Evolutionary conservation across 1,140 invertebrate genomes (phyloP), one percentile per base, ranked within the genome.

Genomic region (Aricia agestis): DNA sequence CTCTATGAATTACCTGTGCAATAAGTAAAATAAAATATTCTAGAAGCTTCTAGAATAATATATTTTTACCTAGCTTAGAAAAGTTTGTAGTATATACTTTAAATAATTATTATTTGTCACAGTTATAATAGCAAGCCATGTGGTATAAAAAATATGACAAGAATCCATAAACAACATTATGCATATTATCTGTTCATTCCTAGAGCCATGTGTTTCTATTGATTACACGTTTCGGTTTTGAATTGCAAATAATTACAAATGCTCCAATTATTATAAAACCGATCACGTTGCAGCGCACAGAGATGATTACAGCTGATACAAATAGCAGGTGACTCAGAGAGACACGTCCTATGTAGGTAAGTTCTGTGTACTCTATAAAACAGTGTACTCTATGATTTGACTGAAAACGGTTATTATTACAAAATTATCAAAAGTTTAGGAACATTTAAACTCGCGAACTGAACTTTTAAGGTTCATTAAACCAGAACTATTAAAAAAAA

Each of bases 161-260:
- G 19, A 58, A 6, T 19, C 17, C 41, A 68, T 36, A 36, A 36
- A 36, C 36, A 36, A 36, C 67, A 57, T 57, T 58, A 18, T 68
- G 25, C 19, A 68, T 68, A 52, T 68, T 36, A 17, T 68, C 42
- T 25, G 5, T 25, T 15, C 0, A 52, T 52, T 52, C 10, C 3
- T 52, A 52, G 10, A 52, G 45, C 45, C 13, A 52, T 52, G 45
- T 52, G 45, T 52, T 52, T 52, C 45, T 52, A 52, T 13, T 13
- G 9, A 52, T 52, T 13, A 52, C 42, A 68, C 10, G 41, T 19
- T 57, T 68, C 18, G 31, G 41, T 19, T 57, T 68, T 57, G 31
- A 68, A 68, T 68, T 68, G 67, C 67, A 31, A 68, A 68, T 68
- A 19, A 57, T 31, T 25, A 68, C 45, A 68, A 68, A 68, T 58